A percentile compares a stretch with the other conserved stretches of the same genome.
phyloP scores from a whole-genome alignment of 2,113 vertebrate species.

The Triplophysa siluroides region DNA sequence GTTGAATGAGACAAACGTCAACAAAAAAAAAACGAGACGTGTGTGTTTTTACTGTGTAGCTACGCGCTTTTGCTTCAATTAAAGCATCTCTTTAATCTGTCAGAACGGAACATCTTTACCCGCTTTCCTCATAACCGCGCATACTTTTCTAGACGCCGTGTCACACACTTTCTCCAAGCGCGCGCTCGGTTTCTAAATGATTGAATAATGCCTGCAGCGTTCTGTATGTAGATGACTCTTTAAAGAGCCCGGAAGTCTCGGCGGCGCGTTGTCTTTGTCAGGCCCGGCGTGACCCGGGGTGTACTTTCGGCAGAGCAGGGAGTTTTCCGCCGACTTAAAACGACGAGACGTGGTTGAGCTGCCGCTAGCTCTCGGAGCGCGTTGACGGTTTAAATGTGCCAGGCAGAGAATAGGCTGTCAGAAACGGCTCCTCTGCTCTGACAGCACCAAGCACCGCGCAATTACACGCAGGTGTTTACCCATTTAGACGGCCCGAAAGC shows the following conservation, averaged over 20 bases:
- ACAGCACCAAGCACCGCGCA: conserved; percentile 38
- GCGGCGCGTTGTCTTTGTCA: conserved; percentile 27
- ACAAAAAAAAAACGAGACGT: background rate
- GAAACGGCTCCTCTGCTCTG: conserved; percentile 21
- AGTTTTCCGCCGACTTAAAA: conserved; percentile 33
- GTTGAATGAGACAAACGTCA: background rate
- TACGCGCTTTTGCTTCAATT: conserved; percentile 18
- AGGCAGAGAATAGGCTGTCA: conserved; percentile 34
- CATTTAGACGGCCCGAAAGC: conserved; percentile 39
- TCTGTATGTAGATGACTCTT: conserved; percentile 46
- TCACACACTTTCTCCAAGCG: background rate
- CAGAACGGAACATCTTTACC: conserved; percentile 25
- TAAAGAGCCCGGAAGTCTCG: conserved; percentile 21
- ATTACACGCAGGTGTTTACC: conserved; percentile 49
- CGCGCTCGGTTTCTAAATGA: conserved; percentile 22
- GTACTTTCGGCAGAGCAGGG: conserved; percentile 17
- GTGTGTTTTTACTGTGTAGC: background rate
- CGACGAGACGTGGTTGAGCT: conserved; percentile 18
- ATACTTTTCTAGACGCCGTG: conserved; percentile 10
- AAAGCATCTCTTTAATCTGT: conserved; percentile 26
- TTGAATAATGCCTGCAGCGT: conserved; percentile 38
- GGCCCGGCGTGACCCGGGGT: conserved; percentile 36
- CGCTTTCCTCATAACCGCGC: background rate
- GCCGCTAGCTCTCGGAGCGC: conserved; percentile 34
- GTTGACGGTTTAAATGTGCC: conserved; percentile 44